Evolutionary conservation across 2,113 vertebrate species (phyloP).

Genomic region (Brachionichthys hirsutus): DNA sequence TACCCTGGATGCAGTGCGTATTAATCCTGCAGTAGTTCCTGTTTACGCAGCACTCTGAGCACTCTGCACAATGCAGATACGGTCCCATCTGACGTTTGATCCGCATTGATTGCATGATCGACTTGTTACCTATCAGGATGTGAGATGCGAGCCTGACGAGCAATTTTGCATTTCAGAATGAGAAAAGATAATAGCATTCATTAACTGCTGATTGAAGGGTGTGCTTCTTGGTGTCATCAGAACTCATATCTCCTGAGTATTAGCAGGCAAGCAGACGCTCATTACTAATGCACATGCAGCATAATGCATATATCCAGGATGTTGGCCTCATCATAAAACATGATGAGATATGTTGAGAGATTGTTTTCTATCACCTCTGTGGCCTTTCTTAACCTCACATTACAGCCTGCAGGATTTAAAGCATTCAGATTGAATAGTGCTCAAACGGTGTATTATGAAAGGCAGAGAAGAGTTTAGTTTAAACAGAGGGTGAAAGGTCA

Average conservation of each 20-base stretch:
- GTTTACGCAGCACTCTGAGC: too few relatives aligned
- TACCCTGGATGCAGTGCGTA: too few relatives aligned
- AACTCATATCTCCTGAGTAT: constrained; percentile 9
- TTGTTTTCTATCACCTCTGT: constrained; percentile 21
- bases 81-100: neutral
- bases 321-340: constrained; percentile 21
- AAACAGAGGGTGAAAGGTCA: constrained; percentile 38
- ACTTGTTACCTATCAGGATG: neutral
- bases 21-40: too few relatives aligned
- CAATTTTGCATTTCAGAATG: constrained; percentile 7
- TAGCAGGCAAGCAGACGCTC: constrained; percentile 39
- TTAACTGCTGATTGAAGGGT: constrained; percentile 24
- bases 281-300: constrained; percentile 43
- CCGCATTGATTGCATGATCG: neutral
- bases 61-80: too few relatives aligned
- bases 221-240: constrained; percentile 25
- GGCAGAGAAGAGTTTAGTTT: constrained; percentile 36
- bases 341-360: constrained; percentile 20
- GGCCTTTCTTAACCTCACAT: constrained; percentile 27
- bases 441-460: constrained; percentile 46
- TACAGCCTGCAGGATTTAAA: constrained; percentile 39
- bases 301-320: constrained; percentile 37
- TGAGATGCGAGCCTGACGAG: neutral
- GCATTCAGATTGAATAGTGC: constrained; percentile 45
- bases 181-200: constrained; percentile 32